These are phyloP conservation scores for Herpailurus yagouaroundi DNA, from an alignment of 2,113 vertebrate species.

Conservation along the genomic window DNA sequence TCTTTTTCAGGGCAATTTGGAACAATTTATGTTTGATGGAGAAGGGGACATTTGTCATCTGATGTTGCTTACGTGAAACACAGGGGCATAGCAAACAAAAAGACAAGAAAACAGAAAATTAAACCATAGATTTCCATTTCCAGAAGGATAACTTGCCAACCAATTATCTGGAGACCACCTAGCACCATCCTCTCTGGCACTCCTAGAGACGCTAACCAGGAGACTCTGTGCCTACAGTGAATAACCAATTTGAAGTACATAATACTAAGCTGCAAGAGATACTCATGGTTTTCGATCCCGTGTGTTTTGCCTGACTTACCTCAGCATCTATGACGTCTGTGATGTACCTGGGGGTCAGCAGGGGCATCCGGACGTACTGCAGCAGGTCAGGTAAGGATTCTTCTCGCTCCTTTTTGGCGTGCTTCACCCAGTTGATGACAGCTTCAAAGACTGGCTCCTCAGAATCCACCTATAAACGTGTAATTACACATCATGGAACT, in stretches of 20 bases:
- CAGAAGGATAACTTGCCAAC: neutral
- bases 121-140: neutral
- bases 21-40: neutral
- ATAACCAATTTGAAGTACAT: neutral
- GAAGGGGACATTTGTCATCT: neutral
- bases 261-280: neutral
- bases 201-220: neutral
- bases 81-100: neutral
- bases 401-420: conserved; percentile 94
- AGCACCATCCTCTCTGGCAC: neutral
- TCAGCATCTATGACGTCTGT: conserved; percentile 98
- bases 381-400: conserved; percentile 94
- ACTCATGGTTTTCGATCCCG: neutral
- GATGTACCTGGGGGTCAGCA: conserved; percentile 98
- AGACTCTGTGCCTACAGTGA: neutral
- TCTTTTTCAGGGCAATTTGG: neutral
- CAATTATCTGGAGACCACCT: neutral
- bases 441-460: conserved; percentile 99
- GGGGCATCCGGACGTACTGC: conserved; percentile 96
- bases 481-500: neutral
- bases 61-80: neutral
- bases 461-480: conserved; percentile 92
- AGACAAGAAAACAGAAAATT: neutral
- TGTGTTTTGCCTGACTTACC: conserved; percentile 83
- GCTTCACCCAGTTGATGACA: conserved; percentile 98